Evolutionary conservation across 1,140 invertebrate species (phyloP).

Genomic region (Drosophila lowei): DNA sequence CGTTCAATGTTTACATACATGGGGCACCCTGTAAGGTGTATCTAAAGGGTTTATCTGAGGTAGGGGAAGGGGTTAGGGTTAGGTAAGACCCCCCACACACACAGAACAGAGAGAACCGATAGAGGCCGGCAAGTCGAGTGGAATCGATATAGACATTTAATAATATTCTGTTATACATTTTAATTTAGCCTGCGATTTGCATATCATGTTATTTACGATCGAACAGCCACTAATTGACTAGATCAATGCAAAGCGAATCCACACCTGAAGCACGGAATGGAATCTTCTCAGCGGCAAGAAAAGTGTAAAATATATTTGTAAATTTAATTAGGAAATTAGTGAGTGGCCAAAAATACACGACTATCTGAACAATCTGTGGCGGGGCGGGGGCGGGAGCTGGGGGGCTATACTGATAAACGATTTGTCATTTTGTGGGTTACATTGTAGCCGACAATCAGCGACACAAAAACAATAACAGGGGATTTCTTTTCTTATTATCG

Average conservation of each 20-base stretch:
- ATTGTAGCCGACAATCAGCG: too few species aligned
- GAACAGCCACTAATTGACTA: slow-evolving; percentile 51
- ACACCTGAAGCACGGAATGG: slow-evolving; percentile 14
- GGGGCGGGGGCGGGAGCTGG: not conserved
- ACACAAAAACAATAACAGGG: too few species aligned
- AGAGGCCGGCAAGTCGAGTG: slow-evolving; percentile 21
- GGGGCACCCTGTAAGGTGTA: too few species aligned
- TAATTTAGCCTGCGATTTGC: slow-evolving; percentile 35
- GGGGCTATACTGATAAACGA: slow-evolving; percentile 1
- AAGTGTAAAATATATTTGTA: slow-evolving; percentile 34
- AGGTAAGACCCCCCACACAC: slow-evolving; percentile 21
- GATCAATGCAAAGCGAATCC: slow-evolving; percentile 42
- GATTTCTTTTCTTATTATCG: too few species aligned
- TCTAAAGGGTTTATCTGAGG: not conserved
- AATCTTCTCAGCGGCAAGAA: slow-evolving; percentile 27
- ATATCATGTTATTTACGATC: slow-evolving; percentile 49
- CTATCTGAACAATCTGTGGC: slow-evolving; percentile 26
- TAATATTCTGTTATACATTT: slow-evolving; percentile 59
- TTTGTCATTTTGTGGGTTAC: too few species aligned
- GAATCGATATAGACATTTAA: slow-evolving; percentile 48
- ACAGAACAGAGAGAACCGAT: slow-evolving; percentile 14
- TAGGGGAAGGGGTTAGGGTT: not conserved
- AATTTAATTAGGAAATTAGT: slow-evolving; percentile 54
- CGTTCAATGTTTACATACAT: too few species aligned
- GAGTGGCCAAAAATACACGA: slow-evolving; percentile 22